A percentile compares a stretch with the other conserved stretches of the same genome.
These are phyloP conservation scores for Campaea margaritaria DNA, from an alignment of 2,888 invertebrate species.

Conservation along the genomic window DNA sequence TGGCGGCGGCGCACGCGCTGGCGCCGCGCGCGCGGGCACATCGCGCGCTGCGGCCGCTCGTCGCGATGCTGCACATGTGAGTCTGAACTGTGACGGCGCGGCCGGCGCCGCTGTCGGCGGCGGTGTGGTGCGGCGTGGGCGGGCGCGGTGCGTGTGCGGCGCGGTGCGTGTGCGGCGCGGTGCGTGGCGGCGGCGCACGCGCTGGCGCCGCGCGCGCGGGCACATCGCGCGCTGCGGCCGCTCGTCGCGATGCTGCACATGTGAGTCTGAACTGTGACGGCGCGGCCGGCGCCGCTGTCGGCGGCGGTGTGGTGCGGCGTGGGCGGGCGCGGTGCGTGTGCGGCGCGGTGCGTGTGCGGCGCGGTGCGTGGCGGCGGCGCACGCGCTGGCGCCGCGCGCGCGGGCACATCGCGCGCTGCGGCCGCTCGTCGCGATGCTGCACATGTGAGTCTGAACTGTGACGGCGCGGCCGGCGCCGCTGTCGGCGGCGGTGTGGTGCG, in stretches of 20 bases:
- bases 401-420: slow-evolving; percentile 54
- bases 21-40: slow-evolving; percentile 51
- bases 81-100: slow-evolving; percentile 67
- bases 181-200: too few species aligned
- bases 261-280: too few species aligned
- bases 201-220: too few species aligned
- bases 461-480: too few species aligned
- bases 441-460: slow-evolving; percentile 62
- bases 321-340: slow-evolving; percentile 67
- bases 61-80: slow-evolving; percentile 67
- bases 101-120: not conserved
- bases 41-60: slow-evolving; percentile 60
- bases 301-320: slow-evolving; percentile 15
- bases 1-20: slow-evolving; percentile 59
- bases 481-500: too few species aligned
- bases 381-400: slow-evolving; percentile 53
- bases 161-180: too few species aligned
- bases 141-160: slow-evolving; percentile 69
- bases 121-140: slow-evolving; percentile 70
- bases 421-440: slow-evolving; percentile 62
- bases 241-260: too few species aligned
- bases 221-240: too few species aligned
- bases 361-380: slow-evolving; percentile 67
- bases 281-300: too few species aligned
- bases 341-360: slow-evolving; percentile 67